Base-by-base conservation (phyloP, 2,888 invertebrate genomes). In the Dione vanillae region DNA sequence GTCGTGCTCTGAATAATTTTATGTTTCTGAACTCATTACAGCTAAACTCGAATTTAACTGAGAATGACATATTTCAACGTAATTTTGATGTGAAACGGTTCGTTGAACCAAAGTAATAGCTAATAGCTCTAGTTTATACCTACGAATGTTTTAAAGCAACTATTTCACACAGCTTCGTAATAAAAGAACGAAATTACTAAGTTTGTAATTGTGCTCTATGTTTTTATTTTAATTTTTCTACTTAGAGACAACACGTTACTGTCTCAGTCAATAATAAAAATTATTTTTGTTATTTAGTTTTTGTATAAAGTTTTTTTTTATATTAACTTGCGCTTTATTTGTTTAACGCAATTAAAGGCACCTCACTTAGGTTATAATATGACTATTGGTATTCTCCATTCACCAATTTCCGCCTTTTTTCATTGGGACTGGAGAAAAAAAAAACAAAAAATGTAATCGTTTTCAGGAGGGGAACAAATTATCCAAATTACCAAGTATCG, bases 31-130 rank as follows among this genome's bases (percentile, higher is more conserved):
- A 76, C 74, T 78, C 74, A 76, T 78, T 77, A 78, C 65, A 51
- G 71, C 62, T 72, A 69, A 73, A 71, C 77, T 77, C 74, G 74
- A 78, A 77, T 78, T 76, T 64, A 76, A 78, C 76, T 73, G 75
- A 74, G 72, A 75, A 76, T 74, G 76, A 71, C 74, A 76, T 77
- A 79, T 75, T 80, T 79, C 79, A 78, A 77, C 72, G 78, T 78
- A 78, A 78, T 76, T 77, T 73, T 74, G 74, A 72, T 72, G 75
- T 67, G 74, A 71, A 72, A 74, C 71, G 69, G 79, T 76, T 71
- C 78, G 70, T 77, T 78, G 74, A 78, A 76, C 79, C 69, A 71
- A 71, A 64, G 64, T 73, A 69, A 73, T 72, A n/a, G n/a, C n/a
- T n/a, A n/a, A 74, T 69, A 72, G 67, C 69, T 73, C 65, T 70